These are phyloP conservation scores for Xerus inauris DNA, from an alignment of 2,113 vertebrate species.

Conservation along the genomic window DNA sequence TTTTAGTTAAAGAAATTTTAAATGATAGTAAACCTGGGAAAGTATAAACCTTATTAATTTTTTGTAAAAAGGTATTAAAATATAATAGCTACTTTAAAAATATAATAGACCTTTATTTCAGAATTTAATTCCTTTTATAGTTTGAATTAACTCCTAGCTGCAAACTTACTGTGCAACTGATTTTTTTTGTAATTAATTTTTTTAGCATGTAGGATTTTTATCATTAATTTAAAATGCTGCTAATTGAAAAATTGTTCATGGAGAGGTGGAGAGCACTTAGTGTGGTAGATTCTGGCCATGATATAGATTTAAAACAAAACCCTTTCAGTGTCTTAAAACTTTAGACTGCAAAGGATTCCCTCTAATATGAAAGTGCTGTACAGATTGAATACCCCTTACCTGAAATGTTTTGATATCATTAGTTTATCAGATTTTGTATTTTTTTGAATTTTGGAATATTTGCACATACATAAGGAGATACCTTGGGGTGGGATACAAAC, in stretches of 20 bases:
- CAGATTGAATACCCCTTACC: neutral
- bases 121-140: constrained; percentile 38
- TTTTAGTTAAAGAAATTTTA: neutral
- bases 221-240: constrained; percentile 37
- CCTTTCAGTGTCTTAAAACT: constrained; percentile 24
- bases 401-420: neutral
- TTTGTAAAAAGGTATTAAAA: constrained; percentile 58
- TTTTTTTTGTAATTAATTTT: neutral
- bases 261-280: neutral
- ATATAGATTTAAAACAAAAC: constrained; percentile 32
- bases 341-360: neutral
- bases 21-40: neutral
- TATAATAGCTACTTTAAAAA: constrained; percentile 23
- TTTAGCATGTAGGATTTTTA: constrained; percentile 23
- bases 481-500: neutral
- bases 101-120: constrained; percentile 8
- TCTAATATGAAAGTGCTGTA: neutral
- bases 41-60: neutral
- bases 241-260: neutral
- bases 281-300: neutral
- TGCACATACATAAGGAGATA: neutral
- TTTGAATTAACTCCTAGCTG: constrained; percentile 12
- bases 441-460: neutral
- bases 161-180: neutral
- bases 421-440: neutral